A percentile compares a stretch with the other conserved stretches of the same genome.
These are phyloP conservation scores for Fragum sueziense DNA, from an alignment of 2,888 invertebrate genomes.

Conservation along the genomic window DNA sequence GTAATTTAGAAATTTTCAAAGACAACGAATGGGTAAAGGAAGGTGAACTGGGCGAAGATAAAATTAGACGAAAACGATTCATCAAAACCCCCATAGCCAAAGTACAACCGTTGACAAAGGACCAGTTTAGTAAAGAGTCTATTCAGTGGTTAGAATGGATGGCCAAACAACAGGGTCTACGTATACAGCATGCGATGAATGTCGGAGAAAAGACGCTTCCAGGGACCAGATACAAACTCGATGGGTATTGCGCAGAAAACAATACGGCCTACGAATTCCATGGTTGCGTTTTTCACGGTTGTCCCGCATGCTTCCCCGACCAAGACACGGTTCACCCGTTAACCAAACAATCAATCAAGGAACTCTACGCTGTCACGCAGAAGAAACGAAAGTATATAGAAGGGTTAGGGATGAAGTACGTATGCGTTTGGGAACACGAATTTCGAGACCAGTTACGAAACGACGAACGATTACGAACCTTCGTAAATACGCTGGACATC, in stretches of 20 bases:
- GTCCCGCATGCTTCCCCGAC: slow-evolving; percentile 24
- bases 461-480: neutral
- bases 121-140: slow-evolving; percentile 16
- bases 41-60: neutral
- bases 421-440: slow-evolving; percentile 44
- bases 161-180: neutral
- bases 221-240: slow-evolving; percentile 39
- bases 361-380: slow-evolving; percentile 21
- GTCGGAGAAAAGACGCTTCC: slow-evolving; percentile 29
- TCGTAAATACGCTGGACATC: slow-evolving; percentile 10
- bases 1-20: slow-evolving; percentile 9
- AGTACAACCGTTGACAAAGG: slow-evolving; percentile 42
- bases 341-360: slow-evolving; percentile 2
- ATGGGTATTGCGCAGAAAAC: slow-evolving; percentile 36
- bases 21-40: slow-evolving; percentile 23
- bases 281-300: slow-evolving; percentile 45
- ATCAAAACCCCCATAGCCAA: slow-evolving; percentile 43
- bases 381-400: slow-evolving; percentile 9
- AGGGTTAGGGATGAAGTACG: slow-evolving; percentile 24
- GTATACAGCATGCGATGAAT: slow-evolving; percentile 37
- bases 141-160: slow-evolving; percentile 32
- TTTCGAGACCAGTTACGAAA: slow-evolving; percentile 37
- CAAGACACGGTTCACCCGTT: neutral
- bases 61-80: slow-evolving; percentile 17
- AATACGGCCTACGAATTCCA: slow-evolving; percentile 45